Percentiles rank a stretch among this genome's conserved stretches.
Evolutionary conservation across 2,797 vertebrate genomes (phyloP).

Genomic region (Phoebastria nigripes): DNA sequence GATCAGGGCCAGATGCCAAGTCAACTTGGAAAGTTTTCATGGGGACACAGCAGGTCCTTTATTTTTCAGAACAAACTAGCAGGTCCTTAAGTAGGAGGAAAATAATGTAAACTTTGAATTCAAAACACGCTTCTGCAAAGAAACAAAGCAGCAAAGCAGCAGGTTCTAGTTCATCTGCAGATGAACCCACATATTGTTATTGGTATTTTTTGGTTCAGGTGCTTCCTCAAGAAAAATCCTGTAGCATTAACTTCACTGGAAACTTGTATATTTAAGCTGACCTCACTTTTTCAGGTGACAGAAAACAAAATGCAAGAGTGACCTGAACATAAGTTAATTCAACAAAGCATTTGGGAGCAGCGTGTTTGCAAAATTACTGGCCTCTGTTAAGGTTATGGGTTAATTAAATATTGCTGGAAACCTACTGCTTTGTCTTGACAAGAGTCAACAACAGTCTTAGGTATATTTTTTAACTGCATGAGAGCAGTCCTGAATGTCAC

Average conservation of each 20-base stretch:
- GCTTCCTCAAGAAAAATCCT: background rate
- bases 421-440: background rate
- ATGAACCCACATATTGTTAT: background rate
- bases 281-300: background rate
- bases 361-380: background rate
- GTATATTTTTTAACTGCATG: background rate
- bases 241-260: background rate
- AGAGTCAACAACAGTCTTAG: background rate
- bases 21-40: background rate
- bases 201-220: background rate
- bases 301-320: background rate
- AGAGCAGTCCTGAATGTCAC: background rate
- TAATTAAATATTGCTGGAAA: background rate
- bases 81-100: background rate
- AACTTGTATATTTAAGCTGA: background rate
- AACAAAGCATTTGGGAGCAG: constrained; percentile 15
- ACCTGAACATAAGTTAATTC: background rate
- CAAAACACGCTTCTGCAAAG: background rate
- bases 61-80: background rate
- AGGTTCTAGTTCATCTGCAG: background rate
- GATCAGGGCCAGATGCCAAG: background rate
- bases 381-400: background rate
- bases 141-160: background rate
- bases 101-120: background rate
- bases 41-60: background rate